These are phyloP conservation scores for Anarhynchus alexandrinus DNA, from an alignment of 2,113 vertebrate genomes.

Conservation along the genomic window DNA sequence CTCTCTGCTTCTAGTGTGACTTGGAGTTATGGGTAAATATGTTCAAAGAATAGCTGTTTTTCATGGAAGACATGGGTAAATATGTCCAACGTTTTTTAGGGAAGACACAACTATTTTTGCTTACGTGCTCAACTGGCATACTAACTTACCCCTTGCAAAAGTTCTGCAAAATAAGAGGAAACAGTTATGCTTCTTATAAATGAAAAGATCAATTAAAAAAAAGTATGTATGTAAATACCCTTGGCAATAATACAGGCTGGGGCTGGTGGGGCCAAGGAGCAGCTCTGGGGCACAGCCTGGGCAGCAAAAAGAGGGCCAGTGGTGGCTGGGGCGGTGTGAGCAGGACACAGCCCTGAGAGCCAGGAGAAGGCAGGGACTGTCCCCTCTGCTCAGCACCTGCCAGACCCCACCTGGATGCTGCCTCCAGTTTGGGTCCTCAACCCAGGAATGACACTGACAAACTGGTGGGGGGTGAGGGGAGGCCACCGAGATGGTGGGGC, in stretches of 20 bases:
- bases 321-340: neutral
- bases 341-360: accelerated
- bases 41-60: neutral
- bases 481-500: accelerated
- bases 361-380: neutral
- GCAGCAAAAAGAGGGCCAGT: neutral
- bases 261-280: neutral
- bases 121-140: neutral
- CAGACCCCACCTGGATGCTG: neutral
- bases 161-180: neutral
- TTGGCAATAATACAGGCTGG: accelerated
- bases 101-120: neutral
- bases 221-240: neutral
- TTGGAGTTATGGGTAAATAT: neutral
- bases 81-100: neutral
- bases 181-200: neutral
- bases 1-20: neutral
- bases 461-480: neutral
- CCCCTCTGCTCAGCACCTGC: neutral
- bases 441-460: too few relatives aligned
- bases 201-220: neutral
- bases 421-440: neutral
- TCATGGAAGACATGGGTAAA: neutral
- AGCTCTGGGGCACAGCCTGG: accelerated
- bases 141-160: neutral